Conservation (phyloP, 1,140 invertebrate species). For the Bombus difficillimus region DNA sequence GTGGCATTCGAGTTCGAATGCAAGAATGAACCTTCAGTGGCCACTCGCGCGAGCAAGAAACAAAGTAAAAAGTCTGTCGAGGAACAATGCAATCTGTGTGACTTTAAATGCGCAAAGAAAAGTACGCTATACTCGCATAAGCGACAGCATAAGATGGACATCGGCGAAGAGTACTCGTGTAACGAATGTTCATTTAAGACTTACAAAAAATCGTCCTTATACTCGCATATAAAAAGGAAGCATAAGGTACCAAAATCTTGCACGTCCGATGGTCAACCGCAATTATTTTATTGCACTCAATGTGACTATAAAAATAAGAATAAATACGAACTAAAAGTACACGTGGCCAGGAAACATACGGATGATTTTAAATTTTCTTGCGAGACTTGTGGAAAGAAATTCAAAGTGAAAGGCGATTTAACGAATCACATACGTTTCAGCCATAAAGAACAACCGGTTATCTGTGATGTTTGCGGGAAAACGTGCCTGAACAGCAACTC, state of each 20-base stretch:
- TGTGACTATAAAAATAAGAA: constrained; percentile 81
- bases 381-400: constrained; percentile 84
- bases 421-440: constrained; percentile 86
- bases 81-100: constrained; percentile 73
- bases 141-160: constrained; percentile 76
- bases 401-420: constrained; percentile 84
- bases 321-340: constrained; percentile 80
- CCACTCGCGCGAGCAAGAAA: neutral
- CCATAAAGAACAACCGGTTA: constrained; percentile 86
- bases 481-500: constrained; percentile 80
- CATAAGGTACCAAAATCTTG: constrained; percentile 57
- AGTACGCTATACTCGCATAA: constrained; percentile 84
- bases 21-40: neutral
- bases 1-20: neutral
- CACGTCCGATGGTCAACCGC: constrained; percentile 57
- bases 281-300: constrained; percentile 74
- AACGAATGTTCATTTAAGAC: constrained; percentile 77
- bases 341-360: constrained; percentile 79
- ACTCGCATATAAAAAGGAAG: constrained; percentile 78
- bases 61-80: neutral
- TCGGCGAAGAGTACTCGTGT: constrained; percentile 68
- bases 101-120: constrained; percentile 82
- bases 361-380: constrained; percentile 82
- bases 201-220: constrained; percentile 72
- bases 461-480: constrained; percentile 88